Base-by-base conservation (phyloP, 2,797 vertebrate genomes). In the Furcifer pardalis region DNA sequence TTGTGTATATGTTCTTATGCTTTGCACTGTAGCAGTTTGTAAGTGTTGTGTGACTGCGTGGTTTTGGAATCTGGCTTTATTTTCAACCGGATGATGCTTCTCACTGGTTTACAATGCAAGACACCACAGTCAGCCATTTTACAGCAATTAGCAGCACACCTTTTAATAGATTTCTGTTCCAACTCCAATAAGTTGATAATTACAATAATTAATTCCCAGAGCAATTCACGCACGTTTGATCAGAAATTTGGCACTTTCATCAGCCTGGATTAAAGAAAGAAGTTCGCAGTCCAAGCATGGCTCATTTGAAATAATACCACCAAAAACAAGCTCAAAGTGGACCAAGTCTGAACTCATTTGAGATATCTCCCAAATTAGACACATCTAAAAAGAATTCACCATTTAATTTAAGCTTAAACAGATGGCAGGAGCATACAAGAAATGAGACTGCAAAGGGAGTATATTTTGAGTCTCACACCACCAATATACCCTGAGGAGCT, bases 121-220 rank as follows among this genome's bases (percentile, higher is more conserved):
- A 77, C 89, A 82, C 86, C 77, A 86, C 87, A 92, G 84, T 85
- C 89, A 83, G 17, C 87, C 88, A 65, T 89, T 95, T 92, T 92
- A 92, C 83, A 87, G 84, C 91, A 93, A 91, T 96, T 93, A 94
- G 86, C 83, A 52, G 82, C 72, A 86, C 78, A 56, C 91, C 89
- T 91, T 93, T 85, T 84, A 89, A 91, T 4, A 90, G 81, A 93
- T 86, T 86, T 89, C 75, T 69, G 84, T 91, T 90, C 88, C 44
- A 89, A 85, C 90, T 56, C 89, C 82, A 87, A 80, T 90, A 88
- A 83, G 2, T 89, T 66, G 89, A 85, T 93, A 94, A 95, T 91
- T 90, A 86, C 89, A 88, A 74, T 94, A 90, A 93, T 95, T 94
- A 94, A 91, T 89, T 93, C 82, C 37, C 77, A 0, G 19, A 85